Percentiles rank a stretch among this genome's conserved stretches.
These are phyloP conservation scores for Archips crataeganus DNA, from an alignment of 2,888 invertebrate genomes.

Conservation along the genomic window DNA sequence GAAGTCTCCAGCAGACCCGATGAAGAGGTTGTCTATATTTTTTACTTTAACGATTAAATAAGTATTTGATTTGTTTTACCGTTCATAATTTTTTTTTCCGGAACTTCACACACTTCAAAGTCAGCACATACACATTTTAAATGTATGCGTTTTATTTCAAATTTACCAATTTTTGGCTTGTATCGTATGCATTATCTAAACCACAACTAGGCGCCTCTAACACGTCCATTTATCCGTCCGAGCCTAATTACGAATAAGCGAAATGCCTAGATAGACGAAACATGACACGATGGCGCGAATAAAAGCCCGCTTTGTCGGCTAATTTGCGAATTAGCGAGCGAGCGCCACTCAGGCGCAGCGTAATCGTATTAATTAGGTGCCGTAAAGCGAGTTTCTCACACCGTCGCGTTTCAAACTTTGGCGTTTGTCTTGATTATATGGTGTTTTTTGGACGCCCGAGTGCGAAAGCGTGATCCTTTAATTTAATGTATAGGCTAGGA, in stretches of 20 bases:
- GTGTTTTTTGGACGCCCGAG: slow-evolving; percentile 8
- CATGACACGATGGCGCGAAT: slow-evolving; percentile 63
- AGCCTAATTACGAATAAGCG: slow-evolving; percentile 64
- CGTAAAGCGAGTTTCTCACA: slow-evolving; percentile 54
- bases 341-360: slow-evolving; percentile 73
- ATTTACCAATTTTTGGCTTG: too few species aligned
- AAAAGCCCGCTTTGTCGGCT: slow-evolving; percentile 72
- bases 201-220: slow-evolving; percentile 19
- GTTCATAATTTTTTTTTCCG: too few species aligned
- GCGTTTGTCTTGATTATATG: slow-evolving; percentile 24
- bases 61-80: too few species aligned
- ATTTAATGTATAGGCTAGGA: neutral
- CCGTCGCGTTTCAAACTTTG: slow-evolving; percentile 46
- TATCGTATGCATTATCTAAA: neutral
- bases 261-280: slow-evolving; percentile 62
- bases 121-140: too few species aligned
- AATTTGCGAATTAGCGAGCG: slow-evolving; percentile 77
- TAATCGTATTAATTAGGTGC: slow-evolving; percentile 78
- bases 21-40: too few species aligned
- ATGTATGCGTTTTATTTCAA: too few species aligned
- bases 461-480: neutral
- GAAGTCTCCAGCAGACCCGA: too few species aligned
- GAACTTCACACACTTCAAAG: too few species aligned
- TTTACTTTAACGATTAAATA: too few species aligned
- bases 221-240: slow-evolving; percentile 28